Percentiles rank a stretch among this genome's conserved stretches.
Evolutionary conservation across 2,888 invertebrate genomes (phyloP).

Genomic region (Macrophya annulata): DNA sequence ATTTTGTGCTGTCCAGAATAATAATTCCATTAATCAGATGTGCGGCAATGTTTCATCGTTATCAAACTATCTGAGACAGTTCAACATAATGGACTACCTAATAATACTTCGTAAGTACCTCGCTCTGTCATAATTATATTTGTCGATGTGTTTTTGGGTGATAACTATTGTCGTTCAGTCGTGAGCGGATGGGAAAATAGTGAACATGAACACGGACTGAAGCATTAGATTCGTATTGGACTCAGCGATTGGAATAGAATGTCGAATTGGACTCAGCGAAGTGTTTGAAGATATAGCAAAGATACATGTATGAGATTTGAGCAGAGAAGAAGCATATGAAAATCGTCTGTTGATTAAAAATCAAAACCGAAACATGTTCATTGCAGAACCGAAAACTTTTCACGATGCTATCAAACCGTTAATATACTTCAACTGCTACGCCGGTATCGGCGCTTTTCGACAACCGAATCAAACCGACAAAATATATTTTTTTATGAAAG

Average conservation of each 20-base stretch:
- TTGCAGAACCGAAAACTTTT: not conserved
- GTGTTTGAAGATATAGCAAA: not conserved
- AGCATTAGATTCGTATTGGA: no score
- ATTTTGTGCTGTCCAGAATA: no score
- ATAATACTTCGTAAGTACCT: no score
- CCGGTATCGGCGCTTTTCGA: not conserved
- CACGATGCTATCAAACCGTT: not conserved
- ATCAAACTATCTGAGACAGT: no score
- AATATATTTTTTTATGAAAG: not conserved
- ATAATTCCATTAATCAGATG: no score
- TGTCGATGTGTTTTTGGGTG: not conserved
- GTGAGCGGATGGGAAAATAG: not conserved
- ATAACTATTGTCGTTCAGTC: not conserved
- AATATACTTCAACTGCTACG: not conserved
- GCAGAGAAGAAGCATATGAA: not conserved
- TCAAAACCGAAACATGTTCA: not conserved
- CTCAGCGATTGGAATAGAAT: no score
- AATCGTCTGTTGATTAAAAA: not conserved
- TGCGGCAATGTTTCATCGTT: no score
- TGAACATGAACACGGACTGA: not conserved
- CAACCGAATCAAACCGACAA: not conserved
- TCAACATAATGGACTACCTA: no score
- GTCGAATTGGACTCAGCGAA: no score
- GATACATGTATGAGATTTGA: not conserved
- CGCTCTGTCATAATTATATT: no score